Base-by-base conservation (phyloP, 1,140 invertebrate species). In the Potamilus streckersoni region DNA sequence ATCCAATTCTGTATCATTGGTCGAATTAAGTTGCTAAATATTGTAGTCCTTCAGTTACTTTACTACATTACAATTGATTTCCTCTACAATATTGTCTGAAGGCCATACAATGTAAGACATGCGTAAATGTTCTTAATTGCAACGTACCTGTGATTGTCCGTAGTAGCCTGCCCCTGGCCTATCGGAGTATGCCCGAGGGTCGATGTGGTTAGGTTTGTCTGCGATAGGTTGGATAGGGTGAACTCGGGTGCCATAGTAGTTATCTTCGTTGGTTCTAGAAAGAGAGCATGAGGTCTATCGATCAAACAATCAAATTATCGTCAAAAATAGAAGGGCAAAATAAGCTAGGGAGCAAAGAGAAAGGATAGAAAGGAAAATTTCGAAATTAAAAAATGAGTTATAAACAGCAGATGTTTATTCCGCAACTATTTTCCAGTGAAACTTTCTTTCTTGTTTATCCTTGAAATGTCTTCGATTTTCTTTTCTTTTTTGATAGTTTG, bases 201-300 rank as follows among this genome's bases (percentile, higher is more conserved):
- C 76, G 12, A 78, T 17, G 59, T 78, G 71, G 56, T 78, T 78
- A 16, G 76, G 76, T 64, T 78, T 78, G 59, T 78, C 76, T 23
- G 76, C 76, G 19, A 78, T 76, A 27, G 74, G 74, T 60, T 65
- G 62, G 13, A 76, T 49, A 1, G 69, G 69, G 23, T 76, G 74
- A 31, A 76, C 71, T 66, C 74, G 19, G 60, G 63, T 60, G 23
- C 74, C 69, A 17, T 17, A 23, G 31, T 66, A 66, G 16, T 23
- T 27, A 23, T 71, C 38, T 49, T 49, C 38, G 38, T 49, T 49
- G 38, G 38, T 49, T 49, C 38, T 49, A 11, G 38, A 49, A 49
- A 49, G 38, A 49, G 11, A 49, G 11, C 38, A 6, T 49, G 38
- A 49, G 11, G 60, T 71, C 64, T 61, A 61, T 19, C 17, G 20